Base-by-base conservation (phyloP, 2,797 vertebrate genomes). In the Margarornis squamiger region DNA sequence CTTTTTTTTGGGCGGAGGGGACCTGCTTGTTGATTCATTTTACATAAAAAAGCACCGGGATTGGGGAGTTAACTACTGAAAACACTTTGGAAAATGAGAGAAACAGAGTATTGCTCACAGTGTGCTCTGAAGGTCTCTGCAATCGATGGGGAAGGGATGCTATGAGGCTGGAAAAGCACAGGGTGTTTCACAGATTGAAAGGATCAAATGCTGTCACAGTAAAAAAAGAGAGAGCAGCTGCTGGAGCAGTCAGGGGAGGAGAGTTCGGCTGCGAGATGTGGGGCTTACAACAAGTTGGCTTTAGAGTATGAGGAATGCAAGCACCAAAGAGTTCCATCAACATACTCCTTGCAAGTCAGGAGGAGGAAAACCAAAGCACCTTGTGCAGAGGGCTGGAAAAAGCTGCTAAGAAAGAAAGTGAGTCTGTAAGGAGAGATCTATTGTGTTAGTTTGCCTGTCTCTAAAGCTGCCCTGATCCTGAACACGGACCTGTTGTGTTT, bases 1-100 rank as follows among this genome's bases (percentile, higher is more conserved):
- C 7, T 34, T 46, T 46, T n/a, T 24, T 63, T 10, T 9, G 14
- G 3, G 6, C 14, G 2, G 12, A 12, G 1, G 7, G 3, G 1
- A 20, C 4, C 36, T 72, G 11, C 58, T 84, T 70, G 20, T 81
- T 46, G 13, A 27, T 86, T 76, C 12, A 12, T n/a, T 92, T 82
- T 54, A 17, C 0, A 0, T 84, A 49, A 71, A 46, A 71, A 38
- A 73, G 20, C 34, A 21, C 14, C 41, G 48, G 5, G 27, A 39
- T 67, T 49, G 26, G 6, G 18, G 29, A 82, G 17, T 32, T 79
- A 3, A 6, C 48, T 46, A 14, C 8, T 1, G 19, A 67, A 66
- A 82, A 27, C 3, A 10, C 55, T 78, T 51, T 58, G 59, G 55
- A 71, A 84, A 76, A 73, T 19, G n/a, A 82, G 73, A 86, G 39